These are phyloP conservation scores for Prinia subflava DNA, from an alignment of 2,113 vertebrate genomes.

Conservation along the genomic window DNA sequence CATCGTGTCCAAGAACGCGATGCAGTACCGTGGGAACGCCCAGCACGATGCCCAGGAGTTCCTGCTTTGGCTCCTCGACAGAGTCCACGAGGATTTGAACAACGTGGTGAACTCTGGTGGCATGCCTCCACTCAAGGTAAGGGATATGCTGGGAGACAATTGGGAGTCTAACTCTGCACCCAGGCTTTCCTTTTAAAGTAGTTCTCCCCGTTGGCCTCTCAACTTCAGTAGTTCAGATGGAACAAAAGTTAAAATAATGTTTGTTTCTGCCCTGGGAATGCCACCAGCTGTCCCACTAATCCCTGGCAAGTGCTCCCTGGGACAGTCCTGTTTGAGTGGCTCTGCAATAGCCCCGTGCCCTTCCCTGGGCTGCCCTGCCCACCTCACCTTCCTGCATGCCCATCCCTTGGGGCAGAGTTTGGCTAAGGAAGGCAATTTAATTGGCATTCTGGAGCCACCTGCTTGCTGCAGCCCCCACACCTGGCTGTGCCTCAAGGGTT, in stretches of 20 bases:
- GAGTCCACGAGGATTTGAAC: conserved; percentile 95
- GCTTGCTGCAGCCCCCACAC: fast-evolving
- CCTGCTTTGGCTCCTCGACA: conserved; percentile 94
- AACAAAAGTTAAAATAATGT: not conserved
- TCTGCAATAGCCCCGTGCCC: not conserved
- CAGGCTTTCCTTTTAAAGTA: not conserved
- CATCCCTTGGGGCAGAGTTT: not conserved
- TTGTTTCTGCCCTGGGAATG: not conserved
- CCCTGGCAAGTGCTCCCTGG: not conserved
- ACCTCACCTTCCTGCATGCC: fast-evolving
- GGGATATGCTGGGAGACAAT: fast-evolving
- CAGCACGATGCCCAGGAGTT: conserved; percentile 99
- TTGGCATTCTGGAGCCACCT: not conserved
- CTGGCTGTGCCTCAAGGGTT: not conserved
- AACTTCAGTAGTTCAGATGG: not conserved
- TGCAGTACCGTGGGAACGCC: conserved; percentile 93
- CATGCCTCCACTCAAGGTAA: conserved; percentile 84
- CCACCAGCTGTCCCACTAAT: not conserved
- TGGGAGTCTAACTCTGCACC: not conserved
- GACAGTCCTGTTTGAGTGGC: not conserved
- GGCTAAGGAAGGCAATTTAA: not conserved
- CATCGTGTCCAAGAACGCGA: conserved; percentile 90
- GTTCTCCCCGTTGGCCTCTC: not conserved
- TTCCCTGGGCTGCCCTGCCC: not conserved
- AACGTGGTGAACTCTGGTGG: conserved; percentile 76